Conservation (phyloP, 2,113 vertebrate genomes). For the Probosciger aterrimus region DNA sequence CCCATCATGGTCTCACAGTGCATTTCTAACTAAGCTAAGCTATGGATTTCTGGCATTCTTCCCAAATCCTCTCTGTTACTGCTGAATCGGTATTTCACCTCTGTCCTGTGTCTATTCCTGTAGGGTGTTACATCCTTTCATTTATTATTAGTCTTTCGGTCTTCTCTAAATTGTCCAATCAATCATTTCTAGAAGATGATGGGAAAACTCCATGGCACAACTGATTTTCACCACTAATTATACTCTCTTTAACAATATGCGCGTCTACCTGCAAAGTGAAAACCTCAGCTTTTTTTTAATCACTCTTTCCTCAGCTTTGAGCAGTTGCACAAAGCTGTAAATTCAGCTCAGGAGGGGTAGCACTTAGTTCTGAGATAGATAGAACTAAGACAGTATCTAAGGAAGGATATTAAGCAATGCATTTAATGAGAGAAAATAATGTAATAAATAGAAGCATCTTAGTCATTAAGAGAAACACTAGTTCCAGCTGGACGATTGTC, state of each 20-base stretch:
- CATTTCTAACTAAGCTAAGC: background rate
- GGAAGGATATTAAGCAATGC: background rate
- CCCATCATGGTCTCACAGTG: accelerated
- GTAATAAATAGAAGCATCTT: background rate
- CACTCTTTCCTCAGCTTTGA: background rate
- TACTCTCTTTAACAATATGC: background rate
- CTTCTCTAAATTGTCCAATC: background rate
- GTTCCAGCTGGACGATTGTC: background rate
- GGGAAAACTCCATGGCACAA: background rate
- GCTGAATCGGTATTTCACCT: background rate
- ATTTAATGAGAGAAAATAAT: background rate
- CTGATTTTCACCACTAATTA: background rate
- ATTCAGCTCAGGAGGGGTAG: background rate
- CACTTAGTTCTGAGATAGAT: background rate
- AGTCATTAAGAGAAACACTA: background rate
- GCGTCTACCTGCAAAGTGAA: background rate
- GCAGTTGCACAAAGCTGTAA: background rate
- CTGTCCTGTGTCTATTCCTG: background rate
- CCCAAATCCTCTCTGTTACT: background rate
- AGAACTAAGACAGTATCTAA: background rate
- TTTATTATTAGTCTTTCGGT: background rate
- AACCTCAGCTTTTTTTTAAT: background rate
- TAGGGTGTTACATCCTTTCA: background rate
- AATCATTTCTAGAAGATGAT: background rate
- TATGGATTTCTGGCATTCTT: background rate